phyloP scores from a whole-genome alignment of 2,113 vertebrate genomes.

The Brienomyrus brachyistius region DNA sequence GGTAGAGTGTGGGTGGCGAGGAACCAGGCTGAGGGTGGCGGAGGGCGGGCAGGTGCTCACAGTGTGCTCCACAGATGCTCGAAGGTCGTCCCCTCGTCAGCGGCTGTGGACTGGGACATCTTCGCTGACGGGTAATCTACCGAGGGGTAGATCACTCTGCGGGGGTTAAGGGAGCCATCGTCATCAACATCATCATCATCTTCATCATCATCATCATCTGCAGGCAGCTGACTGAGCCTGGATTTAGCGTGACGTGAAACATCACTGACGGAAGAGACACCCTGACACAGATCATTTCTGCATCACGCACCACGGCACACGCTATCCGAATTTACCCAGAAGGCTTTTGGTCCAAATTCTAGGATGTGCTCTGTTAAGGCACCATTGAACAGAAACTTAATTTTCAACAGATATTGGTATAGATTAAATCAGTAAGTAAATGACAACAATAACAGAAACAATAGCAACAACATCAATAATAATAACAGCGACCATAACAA shows the following conservation, averaged over 20 bases:
- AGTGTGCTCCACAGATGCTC: constrained; percentile 91
- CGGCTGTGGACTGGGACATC: constrained; percentile 78
- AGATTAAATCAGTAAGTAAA: background rate
- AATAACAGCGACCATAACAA: background rate
- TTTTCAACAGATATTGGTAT: background rate
- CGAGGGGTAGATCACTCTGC: constrained; percentile 68
- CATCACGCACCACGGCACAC: background rate
- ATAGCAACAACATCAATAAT: background rate
- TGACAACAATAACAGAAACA: background rate
- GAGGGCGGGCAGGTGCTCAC: constrained; percentile 62
- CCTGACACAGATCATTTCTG: background rate
- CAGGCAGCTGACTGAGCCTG: background rate
- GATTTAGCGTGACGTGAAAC: background rate
- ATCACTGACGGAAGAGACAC: background rate
- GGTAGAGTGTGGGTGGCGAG: background rate
- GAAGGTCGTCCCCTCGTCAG: constrained; percentile 81
- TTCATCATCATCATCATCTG: background rate
- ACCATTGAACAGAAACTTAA: background rate
- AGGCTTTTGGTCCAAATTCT: background rate
- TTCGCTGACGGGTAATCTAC: constrained; percentile 57
- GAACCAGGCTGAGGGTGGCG: background rate
- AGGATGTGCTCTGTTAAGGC: background rate
- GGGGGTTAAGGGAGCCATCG: background rate
- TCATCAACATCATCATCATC: background rate
- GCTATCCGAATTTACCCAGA: background rate